These are phyloP conservation scores for Calcarius lapponicus DNA, from an alignment of 2,797 vertebrate genomes.

Conservation along the genomic window DNA sequence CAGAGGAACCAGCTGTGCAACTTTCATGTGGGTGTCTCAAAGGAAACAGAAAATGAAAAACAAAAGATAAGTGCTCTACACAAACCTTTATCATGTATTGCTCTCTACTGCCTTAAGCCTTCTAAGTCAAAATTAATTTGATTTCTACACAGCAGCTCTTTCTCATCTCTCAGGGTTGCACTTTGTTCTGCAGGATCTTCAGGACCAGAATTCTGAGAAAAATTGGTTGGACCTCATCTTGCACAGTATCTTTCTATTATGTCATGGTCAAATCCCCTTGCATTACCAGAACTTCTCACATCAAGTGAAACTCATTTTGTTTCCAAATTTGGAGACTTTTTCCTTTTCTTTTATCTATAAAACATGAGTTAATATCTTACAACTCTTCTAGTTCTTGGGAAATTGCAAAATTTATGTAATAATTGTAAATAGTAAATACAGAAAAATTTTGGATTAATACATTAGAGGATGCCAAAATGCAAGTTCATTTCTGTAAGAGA, in stretches of 20 bases:
- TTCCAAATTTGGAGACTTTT: slow-evolving; percentile 27
- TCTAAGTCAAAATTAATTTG: not conserved
- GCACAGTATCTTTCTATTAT: not conserved
- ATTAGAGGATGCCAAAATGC: not conserved
- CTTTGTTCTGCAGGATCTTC: not conserved
- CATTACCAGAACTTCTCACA: not conserved
- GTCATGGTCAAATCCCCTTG: not conserved
- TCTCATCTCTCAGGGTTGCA: not conserved
- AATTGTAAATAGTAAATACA: slow-evolving; percentile 7
- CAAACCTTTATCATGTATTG: not conserved
- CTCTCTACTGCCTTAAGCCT: not conserved
- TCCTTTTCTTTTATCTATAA: not conserved
- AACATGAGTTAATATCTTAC: not conserved
- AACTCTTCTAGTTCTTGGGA: not conserved
- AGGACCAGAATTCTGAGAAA: not conserved
- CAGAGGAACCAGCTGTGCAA: not conserved
- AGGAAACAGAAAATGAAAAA: slow-evolving; percentile 5
- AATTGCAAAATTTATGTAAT: not conserved
- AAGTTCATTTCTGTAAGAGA: not conserved
- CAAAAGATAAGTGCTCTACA: not conserved
- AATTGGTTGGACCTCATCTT: not conserved
- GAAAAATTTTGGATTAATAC: not conserved
- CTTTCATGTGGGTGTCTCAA: not conserved
- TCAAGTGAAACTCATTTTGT: not conserved
- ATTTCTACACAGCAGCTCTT: not conserved